Evolutionary conservation across 2,113 vertebrate genomes (phyloP).

Genomic region (Oxyruncus cristatus): DNA sequence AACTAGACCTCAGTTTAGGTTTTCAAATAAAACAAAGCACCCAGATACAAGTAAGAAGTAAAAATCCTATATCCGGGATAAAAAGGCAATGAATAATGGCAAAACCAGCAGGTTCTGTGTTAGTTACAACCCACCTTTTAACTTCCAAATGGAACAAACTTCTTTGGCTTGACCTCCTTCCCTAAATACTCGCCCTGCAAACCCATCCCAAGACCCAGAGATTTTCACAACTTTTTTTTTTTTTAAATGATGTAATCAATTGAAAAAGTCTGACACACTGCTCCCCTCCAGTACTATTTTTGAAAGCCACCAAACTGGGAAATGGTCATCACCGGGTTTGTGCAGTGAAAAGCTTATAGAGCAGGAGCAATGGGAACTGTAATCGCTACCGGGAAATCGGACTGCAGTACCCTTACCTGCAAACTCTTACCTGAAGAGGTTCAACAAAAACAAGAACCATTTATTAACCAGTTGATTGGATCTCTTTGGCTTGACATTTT

Average conservation of each 20-base stretch:
- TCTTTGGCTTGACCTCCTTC: not conserved
- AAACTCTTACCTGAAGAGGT: not conserved
- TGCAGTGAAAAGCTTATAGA: not conserved
- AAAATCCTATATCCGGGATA: not conserved
- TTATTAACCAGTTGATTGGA: not conserved
- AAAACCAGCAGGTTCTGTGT: not conserved
- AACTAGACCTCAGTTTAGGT: accelerated
- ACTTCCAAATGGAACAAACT: not conserved
- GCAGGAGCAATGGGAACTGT: not conserved
- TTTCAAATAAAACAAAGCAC: not conserved
- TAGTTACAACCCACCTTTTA: not conserved
- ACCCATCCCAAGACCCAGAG: not conserved
- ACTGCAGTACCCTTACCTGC: not conserved
- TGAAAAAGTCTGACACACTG: not conserved
- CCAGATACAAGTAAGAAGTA: not conserved
- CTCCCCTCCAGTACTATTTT: not conserved
- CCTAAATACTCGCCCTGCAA: not conserved
- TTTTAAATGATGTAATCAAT: not conserved
- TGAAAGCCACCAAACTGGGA: not conserved
- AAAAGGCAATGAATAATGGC: not conserved
- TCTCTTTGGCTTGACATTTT: not conserved
- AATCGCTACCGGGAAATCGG: not conserved
- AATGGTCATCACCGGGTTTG: not conserved
- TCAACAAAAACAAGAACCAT: not conserved
- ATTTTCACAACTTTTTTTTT: not conserved